Evolutionary conservation across 1,140 invertebrate genomes (phyloP).

Genomic region (Drosophila bocqueti): DNA sequence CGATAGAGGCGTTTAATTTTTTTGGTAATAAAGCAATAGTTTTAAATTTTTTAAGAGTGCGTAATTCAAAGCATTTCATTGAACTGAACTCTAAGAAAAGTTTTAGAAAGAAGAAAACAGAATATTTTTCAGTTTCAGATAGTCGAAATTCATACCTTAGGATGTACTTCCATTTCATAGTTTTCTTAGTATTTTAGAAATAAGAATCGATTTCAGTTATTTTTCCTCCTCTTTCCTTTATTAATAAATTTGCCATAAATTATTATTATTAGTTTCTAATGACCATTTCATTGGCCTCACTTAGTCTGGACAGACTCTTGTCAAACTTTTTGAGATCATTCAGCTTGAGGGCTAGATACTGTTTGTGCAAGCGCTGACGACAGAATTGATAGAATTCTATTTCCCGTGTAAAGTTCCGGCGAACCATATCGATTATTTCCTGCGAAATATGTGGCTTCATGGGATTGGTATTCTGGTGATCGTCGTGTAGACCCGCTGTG

Average conservation of each 20-base stretch:
- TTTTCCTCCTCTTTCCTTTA: neutral
- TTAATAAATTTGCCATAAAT: constrained; percentile 20
- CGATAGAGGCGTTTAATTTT: neutral
- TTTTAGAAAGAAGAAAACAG: neutral
- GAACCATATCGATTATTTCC: constrained; percentile 92
- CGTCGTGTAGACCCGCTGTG: constrained; percentile 86
- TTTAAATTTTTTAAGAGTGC: too few relatives aligned
- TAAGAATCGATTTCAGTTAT: neutral
- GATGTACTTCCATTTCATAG: neutral
- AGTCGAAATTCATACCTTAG: too few relatives aligned
- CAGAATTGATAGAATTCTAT: constrained; percentile 97
- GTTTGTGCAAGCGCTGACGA: constrained; percentile 92
- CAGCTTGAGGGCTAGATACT: constrained; percentile 88
- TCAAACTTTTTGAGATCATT: constrained; percentile 71
- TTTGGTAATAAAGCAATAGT: constrained; percentile 29
- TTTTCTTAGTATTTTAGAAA: neutral
- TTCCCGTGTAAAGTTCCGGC: constrained; percentile 94
- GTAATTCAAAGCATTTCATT: neutral
- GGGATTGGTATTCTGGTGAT: constrained; percentile 66
- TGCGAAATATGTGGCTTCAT: constrained; percentile 93
- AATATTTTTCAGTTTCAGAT: neutral
- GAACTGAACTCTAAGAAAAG: neutral
- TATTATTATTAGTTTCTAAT: constrained; percentile 43
- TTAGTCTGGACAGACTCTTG: constrained; percentile 40
- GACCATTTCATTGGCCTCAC: constrained; percentile 44